Conservation (phyloP, 1,140 invertebrate genomes). For the Delia radicum region DNA sequence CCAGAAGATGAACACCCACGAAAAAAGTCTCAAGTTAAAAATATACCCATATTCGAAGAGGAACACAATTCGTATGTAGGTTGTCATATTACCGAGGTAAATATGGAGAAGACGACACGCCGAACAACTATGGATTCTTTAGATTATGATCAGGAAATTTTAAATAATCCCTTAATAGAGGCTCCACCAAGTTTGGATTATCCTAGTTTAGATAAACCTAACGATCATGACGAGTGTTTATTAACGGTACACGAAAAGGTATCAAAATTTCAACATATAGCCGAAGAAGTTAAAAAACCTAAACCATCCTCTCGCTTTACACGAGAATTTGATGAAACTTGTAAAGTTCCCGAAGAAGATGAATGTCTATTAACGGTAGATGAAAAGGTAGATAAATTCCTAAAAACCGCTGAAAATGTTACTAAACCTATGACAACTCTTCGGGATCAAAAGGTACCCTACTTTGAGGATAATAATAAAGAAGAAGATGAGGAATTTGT, state of each 20-base stretch:
- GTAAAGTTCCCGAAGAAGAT: slow-evolving; percentile 61
- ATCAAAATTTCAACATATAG: slow-evolving; percentile 60
- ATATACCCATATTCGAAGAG: slow-evolving; percentile 54
- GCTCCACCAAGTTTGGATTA: slow-evolving; percentile 44
- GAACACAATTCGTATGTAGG: slow-evolving; percentile 47
- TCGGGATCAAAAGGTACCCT: slow-evolving; percentile 54
- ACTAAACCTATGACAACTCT: slow-evolving; percentile 43
- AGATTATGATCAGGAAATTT: slow-evolving; percentile 29
- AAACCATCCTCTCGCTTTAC: slow-evolving; percentile 45
- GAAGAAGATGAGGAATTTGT: slow-evolving; percentile 60
- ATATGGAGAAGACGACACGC: slow-evolving; percentile 30
- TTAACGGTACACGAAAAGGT: slow-evolving; percentile 65
- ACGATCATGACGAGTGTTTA: slow-evolving; percentile 56
- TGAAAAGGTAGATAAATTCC: slow-evolving; percentile 66
- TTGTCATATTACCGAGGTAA: slow-evolving; percentile 50
- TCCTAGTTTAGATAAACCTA: slow-evolving; percentile 8
- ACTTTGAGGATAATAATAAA: slow-evolving; percentile 45
- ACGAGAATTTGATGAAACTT: slow-evolving; percentile 40
- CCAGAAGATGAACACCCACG: slow-evolving; percentile 64
- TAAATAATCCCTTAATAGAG: slow-evolving; percentile 47
- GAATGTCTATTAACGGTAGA: slow-evolving; percentile 66
- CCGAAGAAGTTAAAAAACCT: slow-evolving; percentile 51
- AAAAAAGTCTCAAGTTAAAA: slow-evolving; percentile 52
- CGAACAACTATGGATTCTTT: neutral
- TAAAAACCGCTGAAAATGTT: slow-evolving; percentile 63